phyloP scores from a whole-genome alignment of 2,888 invertebrate species.

The Sesamia inferens region DNA sequence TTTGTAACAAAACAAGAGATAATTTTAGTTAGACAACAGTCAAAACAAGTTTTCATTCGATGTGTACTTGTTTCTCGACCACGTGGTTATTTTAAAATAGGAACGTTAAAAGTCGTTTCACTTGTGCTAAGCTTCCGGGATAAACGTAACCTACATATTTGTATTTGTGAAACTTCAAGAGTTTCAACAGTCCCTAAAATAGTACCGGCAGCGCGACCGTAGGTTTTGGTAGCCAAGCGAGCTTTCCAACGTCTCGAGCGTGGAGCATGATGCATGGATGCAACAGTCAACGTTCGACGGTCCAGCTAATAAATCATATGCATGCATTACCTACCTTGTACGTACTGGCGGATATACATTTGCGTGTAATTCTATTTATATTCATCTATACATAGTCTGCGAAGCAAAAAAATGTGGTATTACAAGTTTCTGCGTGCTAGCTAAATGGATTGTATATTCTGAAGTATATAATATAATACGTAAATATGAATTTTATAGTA shows the following conservation, averaged over 20 bases:
- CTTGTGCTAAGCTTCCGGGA: conserved; percentile 54
- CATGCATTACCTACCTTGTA: not conserved
- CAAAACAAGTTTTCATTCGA: conserved; percentile 29
- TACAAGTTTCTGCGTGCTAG: conserved; percentile 52
- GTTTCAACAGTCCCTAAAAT: conserved; percentile 50
- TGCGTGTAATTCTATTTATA: conserved; percentile 21
- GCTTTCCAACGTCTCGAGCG: conserved; percentile 3
- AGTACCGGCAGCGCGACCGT: conserved; percentile 18
- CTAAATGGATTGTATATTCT: conserved; percentile 36
- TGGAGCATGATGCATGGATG: not conserved
- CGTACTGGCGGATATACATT: not conserved
- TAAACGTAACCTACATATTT: conserved; percentile 54
- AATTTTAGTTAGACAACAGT: conserved; percentile 1
- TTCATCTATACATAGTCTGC: not conserved
- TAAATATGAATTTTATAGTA: conserved; percentile 32
- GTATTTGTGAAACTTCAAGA: conserved; percentile 28
- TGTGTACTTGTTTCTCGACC: conserved; percentile 17
- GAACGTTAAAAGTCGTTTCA: conserved; percentile 36
- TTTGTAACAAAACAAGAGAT: conserved; percentile 8
- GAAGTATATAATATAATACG: not conserved
- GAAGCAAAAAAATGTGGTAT: conserved; percentile 45
- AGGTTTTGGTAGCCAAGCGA: not conserved
- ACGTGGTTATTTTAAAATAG: conserved; percentile 35
- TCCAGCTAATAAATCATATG: not conserved
- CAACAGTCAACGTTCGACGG: not conserved